Conservation (phyloP, 2,888 invertebrate species). For the Plemyria rubiginata region DNA sequence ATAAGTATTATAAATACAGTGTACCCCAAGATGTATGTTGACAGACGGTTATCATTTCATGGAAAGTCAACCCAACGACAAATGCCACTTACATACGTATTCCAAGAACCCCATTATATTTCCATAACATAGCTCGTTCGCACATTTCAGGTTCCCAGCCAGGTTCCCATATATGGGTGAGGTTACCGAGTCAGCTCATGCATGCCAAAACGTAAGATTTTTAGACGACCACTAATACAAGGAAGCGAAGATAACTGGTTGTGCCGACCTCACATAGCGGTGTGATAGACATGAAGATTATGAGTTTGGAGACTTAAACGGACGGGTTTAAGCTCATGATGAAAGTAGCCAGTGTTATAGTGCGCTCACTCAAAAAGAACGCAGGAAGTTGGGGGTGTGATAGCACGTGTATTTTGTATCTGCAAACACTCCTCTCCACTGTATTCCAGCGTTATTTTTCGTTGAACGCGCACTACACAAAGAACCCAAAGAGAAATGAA, state of each 20-base stretch:
- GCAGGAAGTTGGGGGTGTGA: too few species aligned
- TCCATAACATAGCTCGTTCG: not conserved
- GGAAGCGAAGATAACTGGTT: not conserved
- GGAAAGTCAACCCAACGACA: conserved; percentile 4
- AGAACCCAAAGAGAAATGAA: too few species aligned
- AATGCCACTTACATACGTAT: conserved; percentile 7
- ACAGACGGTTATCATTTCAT: conserved; percentile 8
- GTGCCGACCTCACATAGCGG: not conserved
- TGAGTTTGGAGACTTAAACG: too few species aligned
- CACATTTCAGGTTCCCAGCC: not conserved
- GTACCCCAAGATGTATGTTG: not conserved
- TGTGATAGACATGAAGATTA: not conserved
- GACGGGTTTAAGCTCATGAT: too few species aligned
- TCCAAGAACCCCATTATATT: conserved; percentile 11
- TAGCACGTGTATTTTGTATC: too few species aligned
- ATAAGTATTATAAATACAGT: not conserved
- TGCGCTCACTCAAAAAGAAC: too few species aligned
- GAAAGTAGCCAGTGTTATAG: too few species aligned
- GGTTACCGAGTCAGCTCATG: not conserved
- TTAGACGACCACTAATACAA: not conserved
- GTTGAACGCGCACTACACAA: too few species aligned
- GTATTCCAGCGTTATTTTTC: too few species aligned
- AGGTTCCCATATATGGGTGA: not conserved
- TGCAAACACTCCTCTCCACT: too few species aligned
- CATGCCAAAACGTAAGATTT: not conserved